phyloP scores from a whole-genome alignment of 1,140 invertebrate genomes.

The Tribolium madens region DNA sequence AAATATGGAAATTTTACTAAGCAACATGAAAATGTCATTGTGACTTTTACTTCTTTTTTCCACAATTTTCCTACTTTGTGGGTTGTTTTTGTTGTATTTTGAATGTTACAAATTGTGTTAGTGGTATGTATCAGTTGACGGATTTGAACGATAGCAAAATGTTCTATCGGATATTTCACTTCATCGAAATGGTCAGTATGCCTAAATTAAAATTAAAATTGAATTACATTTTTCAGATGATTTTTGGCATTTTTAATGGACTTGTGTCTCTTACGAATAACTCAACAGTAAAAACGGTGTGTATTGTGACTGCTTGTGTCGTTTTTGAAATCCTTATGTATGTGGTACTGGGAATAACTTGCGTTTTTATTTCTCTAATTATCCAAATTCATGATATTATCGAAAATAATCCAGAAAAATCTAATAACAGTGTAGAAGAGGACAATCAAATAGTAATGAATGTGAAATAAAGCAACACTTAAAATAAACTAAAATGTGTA shows the following conservation, averaged over 20 bases:
- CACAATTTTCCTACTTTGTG: not conserved
- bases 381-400: conserved; percentile 7
- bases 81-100: not conserved
- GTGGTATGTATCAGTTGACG: not conserved
- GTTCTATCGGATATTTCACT: not conserved
- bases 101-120: not conserved
- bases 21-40: conserved; percentile 2
- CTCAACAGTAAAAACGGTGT: not conserved
- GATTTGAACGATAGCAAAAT: not conserved
- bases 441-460: not conserved
- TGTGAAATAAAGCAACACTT: not conserved
- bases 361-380: conserved; percentile 3
- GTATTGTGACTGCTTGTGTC: not conserved
- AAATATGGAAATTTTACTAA: not conserved
- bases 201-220: not conserved
- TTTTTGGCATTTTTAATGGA: not conserved
- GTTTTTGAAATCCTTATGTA: not conserved
- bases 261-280: not conserved
- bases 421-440: not conserved
- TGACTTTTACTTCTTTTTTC: not conserved
- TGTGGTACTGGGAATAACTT: not conserved
- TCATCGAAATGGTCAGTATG: not conserved
- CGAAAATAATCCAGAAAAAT: not conserved
- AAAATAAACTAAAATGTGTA: not conserved
- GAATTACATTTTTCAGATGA: not conserved